A percentile compares a stretch with the other conserved stretches of the same genome.
Evolutionary conservation across 2,888 invertebrate species (phyloP).

Genomic region (Pachycephus smyrnensis): DNA sequence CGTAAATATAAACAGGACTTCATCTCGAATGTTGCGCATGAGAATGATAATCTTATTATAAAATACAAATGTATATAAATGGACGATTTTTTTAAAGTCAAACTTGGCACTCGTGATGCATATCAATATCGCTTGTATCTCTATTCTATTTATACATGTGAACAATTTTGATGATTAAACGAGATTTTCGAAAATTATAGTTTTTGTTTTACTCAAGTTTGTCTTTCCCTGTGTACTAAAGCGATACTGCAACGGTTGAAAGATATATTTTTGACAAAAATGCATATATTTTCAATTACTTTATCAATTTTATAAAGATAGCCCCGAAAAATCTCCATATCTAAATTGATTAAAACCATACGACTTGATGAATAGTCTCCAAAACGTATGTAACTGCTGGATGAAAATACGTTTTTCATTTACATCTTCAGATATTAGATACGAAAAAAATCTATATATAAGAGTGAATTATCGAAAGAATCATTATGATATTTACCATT

Average conservation of each 20-base stretch:
- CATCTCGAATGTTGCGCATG: neutral
- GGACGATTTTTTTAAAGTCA: conserved; percentile 16
- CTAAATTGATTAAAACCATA: neutral
- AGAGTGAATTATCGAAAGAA: neutral
- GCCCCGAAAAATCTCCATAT: too few species aligned
- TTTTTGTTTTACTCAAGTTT: conserved; percentile 4
- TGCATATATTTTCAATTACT: neutral
- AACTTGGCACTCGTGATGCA: conserved; percentile 37
- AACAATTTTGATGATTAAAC: conserved; percentile 60
- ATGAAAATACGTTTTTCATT: neutral
- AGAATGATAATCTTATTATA: neutral
- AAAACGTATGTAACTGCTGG: neutral
- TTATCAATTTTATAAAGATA: too few species aligned
- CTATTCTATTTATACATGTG: conserved; percentile 63
- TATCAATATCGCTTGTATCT: conserved; percentile 59
- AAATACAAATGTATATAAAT: conserved; percentile 44
- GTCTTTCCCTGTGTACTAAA: neutral
- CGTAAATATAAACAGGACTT: neutral
- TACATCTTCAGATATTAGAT: neutral
- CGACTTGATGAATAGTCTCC: neutral
- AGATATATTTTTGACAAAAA: neutral
- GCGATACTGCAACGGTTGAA: neutral
- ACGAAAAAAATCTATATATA: neutral
- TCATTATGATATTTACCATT: neutral
- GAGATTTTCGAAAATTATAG: conserved; percentile 22